Evolutionary conservation across 1,140 invertebrate genomes (phyloP), one percentile per base, ranked within the genome.

Genomic region (Hyles euphorbiae): DNA sequence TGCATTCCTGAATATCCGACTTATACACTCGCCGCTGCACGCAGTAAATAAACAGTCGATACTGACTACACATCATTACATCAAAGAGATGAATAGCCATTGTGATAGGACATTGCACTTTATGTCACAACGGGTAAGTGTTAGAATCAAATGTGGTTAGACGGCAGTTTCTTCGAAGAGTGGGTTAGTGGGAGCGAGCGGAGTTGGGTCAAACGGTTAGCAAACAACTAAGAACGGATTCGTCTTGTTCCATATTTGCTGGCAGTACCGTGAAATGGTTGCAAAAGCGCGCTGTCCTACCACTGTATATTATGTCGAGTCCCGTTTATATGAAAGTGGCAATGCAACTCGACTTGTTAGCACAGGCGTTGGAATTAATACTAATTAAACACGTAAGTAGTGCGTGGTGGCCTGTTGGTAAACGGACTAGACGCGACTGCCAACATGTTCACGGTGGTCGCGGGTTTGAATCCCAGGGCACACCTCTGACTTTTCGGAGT

Each of bases 41-140:
- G 59, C 74, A 76, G 79, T 83, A 88, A 86, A 87, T 86, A 84
- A 88, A 88, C 83, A 85, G 79, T 83, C 78, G 77, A 86, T 82
- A 87, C 77, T 68, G 70, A 78, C 81, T 77, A 82, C 76, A 79
- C 77, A 79, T 80, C 72, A 80, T 81, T 81, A 77, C 76, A 81
- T 82, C 71, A 75, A 78, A 79, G 68, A 76, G 72, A 78, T 81
- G 73, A 74, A 76, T 69, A 68, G 34, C 43, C 56, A 56, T 63
- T 71, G 68, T 74, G 9, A 63, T 48, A 63, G 72, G 59, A 86
- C 63, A 79, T 58, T 73, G 58, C 63, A 70, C 74, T 77, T 60
- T 81, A 74, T 54, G 5, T 0, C 3, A 8, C 46, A 60, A 4
- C 34, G 8, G 45, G 70, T 79, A 81, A 66, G 58, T 67, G 62